phyloP scores from a whole-genome alignment of 2,113 vertebrate species.

The Herpetotheres cachinnans region DNA sequence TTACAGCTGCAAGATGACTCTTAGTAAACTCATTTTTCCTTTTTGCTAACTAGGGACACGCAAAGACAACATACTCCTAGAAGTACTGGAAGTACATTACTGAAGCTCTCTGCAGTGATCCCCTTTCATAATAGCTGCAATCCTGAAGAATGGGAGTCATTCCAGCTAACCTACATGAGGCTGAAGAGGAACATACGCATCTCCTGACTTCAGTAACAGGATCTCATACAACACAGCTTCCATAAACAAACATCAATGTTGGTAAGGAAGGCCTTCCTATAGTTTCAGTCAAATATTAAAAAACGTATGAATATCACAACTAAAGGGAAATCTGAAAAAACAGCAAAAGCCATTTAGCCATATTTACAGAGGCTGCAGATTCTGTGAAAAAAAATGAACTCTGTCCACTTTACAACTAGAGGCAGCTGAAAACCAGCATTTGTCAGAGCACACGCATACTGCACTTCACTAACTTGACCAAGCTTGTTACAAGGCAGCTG shows the following conservation, averaged over 20 bases:
- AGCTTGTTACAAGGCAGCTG: neutral
- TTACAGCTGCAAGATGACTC: neutral
- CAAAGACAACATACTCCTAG: rapidly evolving
- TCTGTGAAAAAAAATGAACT: neutral
- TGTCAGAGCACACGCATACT: neutral
- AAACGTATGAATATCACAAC: neutral
- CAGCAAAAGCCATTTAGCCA: neutral
- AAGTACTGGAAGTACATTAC: neutral
- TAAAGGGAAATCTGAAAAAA: neutral
- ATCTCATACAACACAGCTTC: neutral
- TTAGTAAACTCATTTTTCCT: neutral
- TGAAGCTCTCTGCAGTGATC: neutral
- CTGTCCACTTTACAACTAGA: neutral
- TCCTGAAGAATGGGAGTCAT: neutral
- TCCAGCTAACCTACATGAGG: neutral
- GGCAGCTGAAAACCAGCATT: neutral
- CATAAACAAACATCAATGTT: rapidly evolving
- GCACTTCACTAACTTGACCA: neutral
- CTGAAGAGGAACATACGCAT: neutral
- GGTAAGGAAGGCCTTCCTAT: neutral
- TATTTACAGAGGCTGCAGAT: neutral
- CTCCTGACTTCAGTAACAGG: neutral
- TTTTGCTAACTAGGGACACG: neutral
- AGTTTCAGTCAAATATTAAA: neutral
- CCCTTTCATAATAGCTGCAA: neutral